phyloP scores from a whole-genome alignment of 1,140 invertebrate genomes.

The Heliconius hewitsoni region DNA sequence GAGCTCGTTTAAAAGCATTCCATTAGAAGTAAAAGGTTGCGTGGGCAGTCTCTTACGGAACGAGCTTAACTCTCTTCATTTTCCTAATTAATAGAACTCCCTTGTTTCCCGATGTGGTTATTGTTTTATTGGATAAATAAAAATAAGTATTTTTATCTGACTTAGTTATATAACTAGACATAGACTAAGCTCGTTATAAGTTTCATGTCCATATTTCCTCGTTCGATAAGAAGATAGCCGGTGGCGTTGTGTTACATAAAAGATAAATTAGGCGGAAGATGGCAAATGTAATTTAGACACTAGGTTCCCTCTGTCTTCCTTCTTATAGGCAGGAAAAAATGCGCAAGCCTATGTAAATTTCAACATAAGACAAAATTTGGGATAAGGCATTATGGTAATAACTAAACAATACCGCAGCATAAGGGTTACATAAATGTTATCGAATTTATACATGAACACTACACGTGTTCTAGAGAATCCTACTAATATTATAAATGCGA shows the following conservation, averaged over 20 bases:
- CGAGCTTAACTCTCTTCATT: not conserved
- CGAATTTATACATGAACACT: not conserved
- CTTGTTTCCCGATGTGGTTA: not conserved
- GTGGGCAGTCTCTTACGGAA: not conserved
- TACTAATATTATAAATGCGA: too few species aligned
- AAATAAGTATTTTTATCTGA: not conserved
- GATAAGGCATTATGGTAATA: not conserved
- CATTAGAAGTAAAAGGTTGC: conserved; percentile 8
- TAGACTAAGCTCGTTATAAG: too few species aligned
- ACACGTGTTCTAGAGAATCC: too few species aligned
- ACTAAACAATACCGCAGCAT: not conserved
- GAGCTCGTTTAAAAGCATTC: not conserved
- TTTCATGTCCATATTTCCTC: too few species aligned
- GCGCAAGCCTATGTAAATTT: not conserved
- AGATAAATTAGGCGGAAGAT: too few species aligned
- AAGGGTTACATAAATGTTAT: not conserved
- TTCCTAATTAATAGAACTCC: not conserved
- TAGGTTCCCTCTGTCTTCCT: too few species aligned
- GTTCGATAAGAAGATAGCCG: too few species aligned
- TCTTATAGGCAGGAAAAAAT: too few species aligned
- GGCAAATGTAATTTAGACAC: too few species aligned
- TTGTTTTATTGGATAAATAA: not conserved
- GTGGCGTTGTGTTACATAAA: too few species aligned
- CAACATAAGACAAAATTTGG: not conserved
- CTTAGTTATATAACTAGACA: too few species aligned